Evolutionary conservation across 64 coral and sea anemone genomes (phyloP), one percentile per base, ranked within the genome.

Genomic region (Montipora foliosa): DNA sequence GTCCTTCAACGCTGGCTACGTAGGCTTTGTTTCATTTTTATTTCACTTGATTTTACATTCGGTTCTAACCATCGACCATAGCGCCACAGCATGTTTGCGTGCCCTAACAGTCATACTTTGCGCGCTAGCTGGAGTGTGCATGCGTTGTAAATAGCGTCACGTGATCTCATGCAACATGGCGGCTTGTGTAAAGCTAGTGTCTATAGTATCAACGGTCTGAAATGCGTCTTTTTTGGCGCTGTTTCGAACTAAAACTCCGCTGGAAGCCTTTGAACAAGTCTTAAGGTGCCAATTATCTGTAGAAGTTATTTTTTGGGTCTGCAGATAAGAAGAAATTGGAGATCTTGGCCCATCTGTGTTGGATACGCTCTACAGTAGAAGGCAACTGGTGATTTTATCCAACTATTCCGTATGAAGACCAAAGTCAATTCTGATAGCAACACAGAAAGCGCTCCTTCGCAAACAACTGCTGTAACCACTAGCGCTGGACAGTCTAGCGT

Each of bases 401-500:
- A 71, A 50, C 66, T 86, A 44, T 86, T 86, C 47, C 62, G 82
- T 19, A 86, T 86, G 82, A 86, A 86, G 82, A 86, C 82, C 44
- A 86, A 86, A 71, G 82, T 86, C 49, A 48, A 62, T 13, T 69
- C 82, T 86, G 82, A 86, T 49, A 86, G 45, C 46, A 86, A 68
- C 47, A 22, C 11, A 67, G 82, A 86, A 86, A 66, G 64, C 46
- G 82, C 50, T n/a, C 82, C 82, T 72, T 44, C 82, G 64, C 62
- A 86, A 71, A 72, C 82, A 71, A 86, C 82, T 71, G 62, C 61
- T 86, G 82, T 50, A 8, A 71, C 82, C 20, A 86, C 82, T 21
- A 86, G 9, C 17, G 67, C 66, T 86, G 82, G 17, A 71, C 82
- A 86, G 67, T 88, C 83, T 12, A 93, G 92, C 44, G 92, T 93